These are phyloP conservation scores for Ormyrus labotus DNA, from an alignment of 2,888 invertebrate species.

Conservation along the genomic window DNA sequence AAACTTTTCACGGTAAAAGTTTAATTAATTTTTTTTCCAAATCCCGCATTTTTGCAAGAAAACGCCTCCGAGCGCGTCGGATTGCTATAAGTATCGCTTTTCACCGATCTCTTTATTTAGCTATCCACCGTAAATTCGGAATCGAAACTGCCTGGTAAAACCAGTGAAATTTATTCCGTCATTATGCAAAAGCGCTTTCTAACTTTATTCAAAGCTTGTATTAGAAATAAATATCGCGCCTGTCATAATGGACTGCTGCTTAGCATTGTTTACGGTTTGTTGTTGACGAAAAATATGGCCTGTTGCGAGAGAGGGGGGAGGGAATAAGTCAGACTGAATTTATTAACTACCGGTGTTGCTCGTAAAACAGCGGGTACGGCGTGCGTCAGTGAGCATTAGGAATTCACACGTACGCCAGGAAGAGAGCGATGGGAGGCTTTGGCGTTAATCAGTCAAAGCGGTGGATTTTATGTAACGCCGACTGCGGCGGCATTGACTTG, in stretches of 20 bases:
- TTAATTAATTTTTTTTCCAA: background rate
- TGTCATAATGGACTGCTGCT: constrained; percentile 10
- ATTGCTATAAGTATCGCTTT: too few relatives aligned
- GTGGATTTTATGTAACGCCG: constrained; percentile 35
- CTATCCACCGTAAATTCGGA: too few relatives aligned
- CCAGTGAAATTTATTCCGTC: too few relatives aligned
- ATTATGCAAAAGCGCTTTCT: too few relatives aligned
- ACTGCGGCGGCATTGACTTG: constrained; percentile 23
- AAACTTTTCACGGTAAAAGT: constrained; percentile 10
- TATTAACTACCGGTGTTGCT: constrained; percentile 17
- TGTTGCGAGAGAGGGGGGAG: background rate
- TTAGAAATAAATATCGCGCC: background rate
- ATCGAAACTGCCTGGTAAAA: too few relatives aligned
- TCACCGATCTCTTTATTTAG: too few relatives aligned
- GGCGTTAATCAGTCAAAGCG: constrained; percentile 37
- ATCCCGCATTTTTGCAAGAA: too few relatives aligned
- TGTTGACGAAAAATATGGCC: constrained; percentile 3
- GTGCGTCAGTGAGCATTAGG: background rate
- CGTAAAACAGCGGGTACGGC: background rate
- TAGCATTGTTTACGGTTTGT: constrained; percentile 15
- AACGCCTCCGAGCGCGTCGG: too few relatives aligned
- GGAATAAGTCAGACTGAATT: background rate
- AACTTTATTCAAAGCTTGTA: too few relatives aligned
- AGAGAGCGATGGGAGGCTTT: constrained; percentile 3
- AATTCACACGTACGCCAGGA: background rate